A percentile compares a stretch with the other conserved stretches of the same genome.
Evolutionary conservation across 2,797 vertebrate species (phyloP).

Genomic region (Pantherophis alleghaniensis): DNA sequence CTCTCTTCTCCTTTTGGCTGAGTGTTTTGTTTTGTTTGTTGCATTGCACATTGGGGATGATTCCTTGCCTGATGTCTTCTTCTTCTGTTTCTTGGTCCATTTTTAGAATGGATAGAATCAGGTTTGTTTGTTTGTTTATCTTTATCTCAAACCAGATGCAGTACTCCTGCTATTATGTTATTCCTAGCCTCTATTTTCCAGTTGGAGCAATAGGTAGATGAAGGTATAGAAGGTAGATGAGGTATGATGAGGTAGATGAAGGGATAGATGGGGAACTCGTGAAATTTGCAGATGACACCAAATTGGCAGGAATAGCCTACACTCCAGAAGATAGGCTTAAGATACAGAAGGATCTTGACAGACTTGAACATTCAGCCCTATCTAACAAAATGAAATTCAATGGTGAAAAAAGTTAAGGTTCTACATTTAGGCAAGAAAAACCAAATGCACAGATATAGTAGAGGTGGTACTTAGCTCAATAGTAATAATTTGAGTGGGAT

Average conservation of each 20-base stretch:
- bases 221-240: background rate
- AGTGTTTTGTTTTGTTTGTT: no score
- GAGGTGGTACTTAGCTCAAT: background rate
- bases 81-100: no score
- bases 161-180: background rate
- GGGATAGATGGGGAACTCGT: background rate
- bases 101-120: no score
- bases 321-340: background rate
- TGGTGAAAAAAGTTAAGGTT: background rate
- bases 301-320: background rate
- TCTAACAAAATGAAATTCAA: background rate
- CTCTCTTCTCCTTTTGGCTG: no score
- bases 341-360: background rate
- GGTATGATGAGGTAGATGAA: background rate
- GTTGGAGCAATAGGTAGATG: background rate
- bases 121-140: no score
- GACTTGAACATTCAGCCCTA: background rate
- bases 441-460: background rate
- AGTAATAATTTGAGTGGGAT: background rate
- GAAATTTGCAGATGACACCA: background rate
- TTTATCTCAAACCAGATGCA: background rate
- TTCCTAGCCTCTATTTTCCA: background rate
- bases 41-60: no score
- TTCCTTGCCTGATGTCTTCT: no score
- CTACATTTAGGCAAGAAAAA: background rate